Conservation (phyloP, 2,113 vertebrate genomes). For the Etheostoma cragini region DNA sequence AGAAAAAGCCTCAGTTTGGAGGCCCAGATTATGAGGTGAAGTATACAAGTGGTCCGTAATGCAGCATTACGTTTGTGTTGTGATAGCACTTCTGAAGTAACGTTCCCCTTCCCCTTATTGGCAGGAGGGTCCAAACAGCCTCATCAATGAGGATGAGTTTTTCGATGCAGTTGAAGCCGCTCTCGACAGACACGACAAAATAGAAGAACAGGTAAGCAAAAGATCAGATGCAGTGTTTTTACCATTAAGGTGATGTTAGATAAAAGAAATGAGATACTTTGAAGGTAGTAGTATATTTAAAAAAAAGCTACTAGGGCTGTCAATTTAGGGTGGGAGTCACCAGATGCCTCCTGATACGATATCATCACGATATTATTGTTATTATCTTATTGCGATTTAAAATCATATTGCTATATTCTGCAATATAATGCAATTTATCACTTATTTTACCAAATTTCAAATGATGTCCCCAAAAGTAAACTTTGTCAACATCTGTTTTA, state of each 20-base stretch:
- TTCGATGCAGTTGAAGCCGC: slow-evolving; percentile 99
- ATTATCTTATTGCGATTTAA: too few relatives aligned
- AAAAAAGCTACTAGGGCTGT: neutral
- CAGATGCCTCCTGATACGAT: too few relatives aligned
- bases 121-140: slow-evolving; percentile 98
- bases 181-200: slow-evolving; percentile 97
- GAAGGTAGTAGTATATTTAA: neutral
- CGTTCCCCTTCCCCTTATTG: neutral
- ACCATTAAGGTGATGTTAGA: neutral
- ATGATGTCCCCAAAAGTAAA: too few relatives aligned
- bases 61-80: neutral
- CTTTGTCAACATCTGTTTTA: too few relatives aligned
- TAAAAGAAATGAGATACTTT: too few relatives aligned
- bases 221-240: neutral
- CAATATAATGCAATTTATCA: too few relatives aligned
- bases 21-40: slow-evolving; percentile 97
- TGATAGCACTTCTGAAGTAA: neutral
- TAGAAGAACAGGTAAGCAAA: slow-evolving; percentile 93
- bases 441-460: too few relatives aligned
- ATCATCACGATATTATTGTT: too few relatives aligned
- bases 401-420: too few relatives aligned
- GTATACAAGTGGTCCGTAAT: neutral
- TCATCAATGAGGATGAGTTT: slow-evolving; percentile 98
- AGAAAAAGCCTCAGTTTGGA: slow-evolving; percentile 97
- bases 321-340: too few relatives aligned